These are phyloP conservation scores for Helostoma temminkii DNA, from an alignment of 2,797 vertebrate species.

Conservation along the genomic window DNA sequence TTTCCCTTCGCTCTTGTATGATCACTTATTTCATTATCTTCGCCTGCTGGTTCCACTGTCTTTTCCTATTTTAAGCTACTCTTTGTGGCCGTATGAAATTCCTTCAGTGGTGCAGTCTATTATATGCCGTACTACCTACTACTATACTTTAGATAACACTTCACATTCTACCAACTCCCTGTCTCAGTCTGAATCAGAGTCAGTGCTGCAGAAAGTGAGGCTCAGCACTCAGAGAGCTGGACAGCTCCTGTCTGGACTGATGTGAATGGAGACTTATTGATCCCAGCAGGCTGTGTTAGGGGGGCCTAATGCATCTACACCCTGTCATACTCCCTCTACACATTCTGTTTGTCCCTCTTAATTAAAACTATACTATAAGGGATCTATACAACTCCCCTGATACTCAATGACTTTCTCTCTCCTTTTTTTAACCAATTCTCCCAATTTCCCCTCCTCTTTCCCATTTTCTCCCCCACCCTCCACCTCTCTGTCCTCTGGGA, in stretches of 20 bases:
- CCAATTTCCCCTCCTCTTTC: slow-evolving; percentile 26
- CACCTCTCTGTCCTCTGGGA: slow-evolving; percentile 48
- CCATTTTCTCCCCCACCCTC: slow-evolving; percentile 32
- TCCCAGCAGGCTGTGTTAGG: slow-evolving; percentile 73
- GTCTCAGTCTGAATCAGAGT: slow-evolving; percentile 8
- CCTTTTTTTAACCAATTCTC: slow-evolving; percentile 39
- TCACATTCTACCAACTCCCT: slow-evolving; percentile 19
- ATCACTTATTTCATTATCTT: slow-evolving; percentile 67
- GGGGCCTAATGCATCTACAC: slow-evolving; percentile 82
- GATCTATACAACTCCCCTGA: slow-evolving; percentile 76
- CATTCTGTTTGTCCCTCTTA: slow-evolving; percentile 82
- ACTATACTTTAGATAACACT: background rate
- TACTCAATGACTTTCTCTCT: slow-evolving; percentile 62
- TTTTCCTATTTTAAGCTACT: slow-evolving; percentile 29
- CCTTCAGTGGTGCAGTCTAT: slow-evolving; percentile 11
- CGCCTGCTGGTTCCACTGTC: slow-evolving; percentile 36
- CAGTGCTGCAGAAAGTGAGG: slow-evolving; percentile 37
- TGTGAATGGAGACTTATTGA: slow-evolving; percentile 84
- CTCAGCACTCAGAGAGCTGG: slow-evolving; percentile 72
- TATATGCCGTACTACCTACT: slow-evolving; percentile 1
- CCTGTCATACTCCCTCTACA: slow-evolving; percentile 65
- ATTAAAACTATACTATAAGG: slow-evolving; percentile 79
- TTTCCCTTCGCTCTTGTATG: slow-evolving; percentile 60
- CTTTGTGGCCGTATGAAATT: slow-evolving; percentile 23
- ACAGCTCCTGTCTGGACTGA: slow-evolving; percentile 76